These are phyloP conservation scores for Drosophila mercatorum DNA, from an alignment of 2,888 invertebrate species.

Conservation along the genomic window DNA sequence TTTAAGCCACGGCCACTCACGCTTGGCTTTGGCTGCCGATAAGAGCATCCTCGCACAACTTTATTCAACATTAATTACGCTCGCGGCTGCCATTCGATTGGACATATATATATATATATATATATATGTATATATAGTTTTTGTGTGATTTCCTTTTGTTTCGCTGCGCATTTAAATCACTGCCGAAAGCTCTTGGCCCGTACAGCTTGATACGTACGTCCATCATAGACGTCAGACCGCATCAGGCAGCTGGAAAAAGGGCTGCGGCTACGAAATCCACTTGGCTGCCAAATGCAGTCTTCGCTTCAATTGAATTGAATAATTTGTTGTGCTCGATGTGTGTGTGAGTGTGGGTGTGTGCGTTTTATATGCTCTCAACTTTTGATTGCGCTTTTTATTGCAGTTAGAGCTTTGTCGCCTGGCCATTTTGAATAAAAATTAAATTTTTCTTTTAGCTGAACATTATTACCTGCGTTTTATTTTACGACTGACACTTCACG, in stretches of 20 bases:
- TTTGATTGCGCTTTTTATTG: conserved; percentile 42
- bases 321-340: conserved; percentile 53
- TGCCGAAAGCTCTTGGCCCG: conserved; percentile 43
- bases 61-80: conserved; percentile 70
- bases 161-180: conserved; percentile 65
- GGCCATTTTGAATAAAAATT: conserved; percentile 41
- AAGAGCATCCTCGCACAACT: conserved; percentile 53
- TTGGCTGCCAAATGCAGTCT: conserved; percentile 68
- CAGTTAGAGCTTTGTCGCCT: conserved; percentile 22
- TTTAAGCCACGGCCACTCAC: conserved; percentile 3
- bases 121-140: background rate
- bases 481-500: conserved; percentile 10
- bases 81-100: conserved; percentile 61
- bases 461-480: conserved; percentile 31
- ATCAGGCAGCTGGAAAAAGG: conserved; percentile 13
- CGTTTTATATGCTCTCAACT: conserved; percentile 61
- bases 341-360: conserved; percentile 46
- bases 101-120: conserved; percentile 2
- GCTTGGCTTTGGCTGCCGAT: conserved; percentile 32
- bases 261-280: conserved; percentile 53
- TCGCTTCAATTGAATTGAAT: conserved; percentile 71
- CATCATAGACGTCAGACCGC: conserved; percentile 58
- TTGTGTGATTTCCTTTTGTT: conserved; percentile 39
- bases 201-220: conserved; percentile 46
- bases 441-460: conserved; percentile 33